phyloP scores from a whole-genome alignment of 2,888 invertebrate species.

The Drosophila algonquin region DNA sequence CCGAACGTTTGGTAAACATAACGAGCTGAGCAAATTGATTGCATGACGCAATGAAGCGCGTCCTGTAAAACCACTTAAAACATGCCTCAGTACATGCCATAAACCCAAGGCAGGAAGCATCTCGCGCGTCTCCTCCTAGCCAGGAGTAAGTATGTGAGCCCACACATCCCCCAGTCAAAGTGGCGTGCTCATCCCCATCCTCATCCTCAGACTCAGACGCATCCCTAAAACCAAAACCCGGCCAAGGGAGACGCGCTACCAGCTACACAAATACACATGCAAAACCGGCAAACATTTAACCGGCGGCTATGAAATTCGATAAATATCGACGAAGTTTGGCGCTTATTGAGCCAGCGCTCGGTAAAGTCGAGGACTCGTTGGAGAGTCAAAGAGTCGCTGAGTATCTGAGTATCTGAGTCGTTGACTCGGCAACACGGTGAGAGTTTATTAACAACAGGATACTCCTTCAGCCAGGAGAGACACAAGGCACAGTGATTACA shows the following conservation, averaged over 20 bases:
- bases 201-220: constrained; percentile 26
- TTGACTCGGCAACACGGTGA: constrained; percentile 29
- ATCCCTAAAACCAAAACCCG: constrained; percentile 21
- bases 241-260: constrained; percentile 35
- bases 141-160: constrained; percentile 26
- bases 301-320: constrained; percentile 79
- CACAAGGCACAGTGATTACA: constrained; percentile 25
- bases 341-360: constrained; percentile 39
- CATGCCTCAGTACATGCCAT: constrained; percentile 82
- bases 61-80: constrained; percentile 83
- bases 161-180: constrained; percentile 1
- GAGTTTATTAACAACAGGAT: constrained; percentile 77
- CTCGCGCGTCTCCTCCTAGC: constrained; percentile 9
- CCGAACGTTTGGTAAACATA: constrained; percentile 62
- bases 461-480: constrained; percentile 41
- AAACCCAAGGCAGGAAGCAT: constrained; percentile 66
- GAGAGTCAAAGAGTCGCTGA: constrained; percentile 15
- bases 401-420: constrained; percentile 5
- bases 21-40: constrained; percentile 78
- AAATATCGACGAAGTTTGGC: constrained; percentile 75
- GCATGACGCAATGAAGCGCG: constrained; percentile 82
- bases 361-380: constrained; percentile 28
- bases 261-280: constrained; percentile 42
- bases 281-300: constrained; percentile 74
- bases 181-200: neutral